Evolutionary conservation across 92 coral and sea anemone species (phyloP).

Genomic region (Porites lobata): DNA sequence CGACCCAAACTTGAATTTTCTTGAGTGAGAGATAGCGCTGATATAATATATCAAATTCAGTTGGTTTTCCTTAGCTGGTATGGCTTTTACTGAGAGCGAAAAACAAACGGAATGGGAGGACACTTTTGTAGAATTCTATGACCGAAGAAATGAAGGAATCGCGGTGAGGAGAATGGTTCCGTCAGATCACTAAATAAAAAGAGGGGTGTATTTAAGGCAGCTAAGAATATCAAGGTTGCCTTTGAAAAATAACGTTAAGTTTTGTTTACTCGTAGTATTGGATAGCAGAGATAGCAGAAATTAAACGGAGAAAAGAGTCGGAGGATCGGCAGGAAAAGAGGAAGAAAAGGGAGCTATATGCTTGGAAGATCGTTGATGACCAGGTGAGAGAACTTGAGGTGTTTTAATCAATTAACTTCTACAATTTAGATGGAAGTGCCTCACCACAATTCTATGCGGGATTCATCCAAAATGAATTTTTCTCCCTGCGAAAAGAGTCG

Average conservation of each 20-base stretch:
- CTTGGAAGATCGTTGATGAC: conserved; percentile 31
- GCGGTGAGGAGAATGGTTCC: neutral
- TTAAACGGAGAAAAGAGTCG: conserved; percentile 1
- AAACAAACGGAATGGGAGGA: neutral
- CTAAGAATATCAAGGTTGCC: neutral
- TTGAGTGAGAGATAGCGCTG: neutral
- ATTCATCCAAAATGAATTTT: too few relatives aligned
- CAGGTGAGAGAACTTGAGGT: conserved; percentile 7
- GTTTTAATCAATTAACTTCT: too few relatives aligned
- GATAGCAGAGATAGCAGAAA: neutral
- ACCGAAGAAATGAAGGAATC: neutral
- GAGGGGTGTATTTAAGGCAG: neutral
- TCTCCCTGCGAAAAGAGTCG: too few relatives aligned
- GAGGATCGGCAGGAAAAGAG: neutral
- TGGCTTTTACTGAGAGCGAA: neutral
- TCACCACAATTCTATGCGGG: too few relatives aligned
- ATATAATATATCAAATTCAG: neutral
- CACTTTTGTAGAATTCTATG: neutral
- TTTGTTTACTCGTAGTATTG: neutral
- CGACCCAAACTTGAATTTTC: neutral
- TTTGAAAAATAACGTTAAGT: neutral
- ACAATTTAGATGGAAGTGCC: too few relatives aligned
- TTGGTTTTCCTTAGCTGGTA: neutral
- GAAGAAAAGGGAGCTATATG: neutral
- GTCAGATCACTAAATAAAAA: neutral